Evolutionary conservation across 2,113 vertebrate genomes (phyloP).

Genomic region (Caranx ignobilis): DNA sequence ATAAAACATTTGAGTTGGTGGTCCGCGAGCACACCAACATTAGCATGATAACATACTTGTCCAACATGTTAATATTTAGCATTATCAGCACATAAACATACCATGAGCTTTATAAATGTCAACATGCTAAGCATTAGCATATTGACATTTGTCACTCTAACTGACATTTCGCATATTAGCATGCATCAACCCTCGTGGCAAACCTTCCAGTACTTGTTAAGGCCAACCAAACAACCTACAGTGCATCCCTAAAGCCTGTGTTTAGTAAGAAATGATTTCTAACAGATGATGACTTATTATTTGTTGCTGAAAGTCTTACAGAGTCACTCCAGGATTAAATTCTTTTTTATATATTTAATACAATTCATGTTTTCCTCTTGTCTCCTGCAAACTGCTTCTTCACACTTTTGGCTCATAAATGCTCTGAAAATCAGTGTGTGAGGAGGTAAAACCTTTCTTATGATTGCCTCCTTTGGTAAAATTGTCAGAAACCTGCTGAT

Average conservation of each 20-base stretch:
- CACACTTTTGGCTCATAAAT: neutral
- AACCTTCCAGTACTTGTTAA: neutral
- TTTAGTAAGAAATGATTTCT: neutral
- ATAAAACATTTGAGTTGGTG: no score
- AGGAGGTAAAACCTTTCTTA: neutral
- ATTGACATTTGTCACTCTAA: neutral
- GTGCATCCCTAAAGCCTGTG: neutral
- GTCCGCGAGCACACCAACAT: no score
- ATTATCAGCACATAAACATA: neutral
- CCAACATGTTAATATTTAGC: no score
- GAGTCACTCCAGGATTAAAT: no score
- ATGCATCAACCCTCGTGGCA: neutral
- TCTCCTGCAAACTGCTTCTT: neutral
- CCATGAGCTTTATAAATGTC: neutral
- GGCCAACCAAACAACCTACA: neutral
- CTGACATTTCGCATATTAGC: neutral
- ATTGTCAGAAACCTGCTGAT: constrained; percentile 5
- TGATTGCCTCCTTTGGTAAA: neutral
- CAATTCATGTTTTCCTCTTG: no score
- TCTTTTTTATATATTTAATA: no score
- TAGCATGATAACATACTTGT: no score
- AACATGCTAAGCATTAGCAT: neutral
- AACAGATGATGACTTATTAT: neutral
- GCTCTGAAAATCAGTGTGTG: neutral
- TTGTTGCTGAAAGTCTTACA: neutral